Base-by-base conservation (phyloP, 2,888 invertebrate genomes). In the Eledona agricola region DNA sequence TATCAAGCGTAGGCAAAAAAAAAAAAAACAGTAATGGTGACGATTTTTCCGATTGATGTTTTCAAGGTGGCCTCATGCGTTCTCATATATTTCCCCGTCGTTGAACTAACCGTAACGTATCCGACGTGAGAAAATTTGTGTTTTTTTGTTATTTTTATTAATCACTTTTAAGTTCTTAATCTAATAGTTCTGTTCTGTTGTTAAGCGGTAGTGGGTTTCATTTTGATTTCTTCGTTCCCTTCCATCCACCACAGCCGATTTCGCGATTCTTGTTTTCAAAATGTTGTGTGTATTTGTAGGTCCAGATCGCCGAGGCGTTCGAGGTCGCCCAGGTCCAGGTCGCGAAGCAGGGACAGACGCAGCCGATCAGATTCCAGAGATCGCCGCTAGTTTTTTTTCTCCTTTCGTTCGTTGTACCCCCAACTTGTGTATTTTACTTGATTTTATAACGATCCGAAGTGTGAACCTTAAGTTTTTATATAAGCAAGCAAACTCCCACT, bases 291-390 rank as follows among this genome's bases (percentile, higher is more conserved):
- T 38, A n/a, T 38, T 73, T 72, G 42, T 75, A 77, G 77, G 70
- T 77, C 76, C 17, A 72, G 77, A 47, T 77, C 77, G 11, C 77
- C 77, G 26, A 69, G 77, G 53, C 70, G 77, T 10, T 75, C 75
- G 12, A 69, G 76, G 16, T 72, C 75, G 7, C 73, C 79, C 56
- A 76, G 80, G 57, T 79, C 51, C 5, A 51, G 81, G 57, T 81
- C 81, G 60, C 78, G 81, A 62, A 81, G 81, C 60, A 74, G 81
- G 54, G 81, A 82, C 67, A 77, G 81, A 61, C 76, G 81, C 58
- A 81, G 81, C 71, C 78, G 82, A 60, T 81, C 81, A 38, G 81
- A 81, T 65, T 82, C 82, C 12, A 77, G 82, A 61, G 82, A 82
- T 70, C 80, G 82, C 45, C 81, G 81, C 66, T 82, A 31, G 31